A percentile compares a stretch with the other conserved stretches of the same genome.
These are phyloP conservation scores for Platycheirus rosarum DNA, from an alignment of 2,888 invertebrate genomes.

Conservation along the genomic window DNA sequence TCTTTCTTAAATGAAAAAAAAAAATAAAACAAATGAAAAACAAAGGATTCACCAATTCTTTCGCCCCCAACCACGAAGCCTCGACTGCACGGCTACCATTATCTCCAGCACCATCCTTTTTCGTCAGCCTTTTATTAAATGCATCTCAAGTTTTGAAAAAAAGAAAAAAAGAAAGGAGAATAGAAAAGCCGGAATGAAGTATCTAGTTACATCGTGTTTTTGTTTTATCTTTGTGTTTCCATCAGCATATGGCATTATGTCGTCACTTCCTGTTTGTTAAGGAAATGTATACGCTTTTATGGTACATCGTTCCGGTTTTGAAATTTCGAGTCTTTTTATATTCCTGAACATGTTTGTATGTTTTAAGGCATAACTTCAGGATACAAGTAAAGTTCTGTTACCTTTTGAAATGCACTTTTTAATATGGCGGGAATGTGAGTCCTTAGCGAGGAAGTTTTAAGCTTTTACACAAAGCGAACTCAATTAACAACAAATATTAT, in stretches of 20 bases:
- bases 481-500: too few species aligned
- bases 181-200: not conserved
- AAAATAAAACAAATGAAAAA: slow-evolving; percentile 5
- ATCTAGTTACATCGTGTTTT: slow-evolving; percentile 49
- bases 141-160: slow-evolving; percentile 49
- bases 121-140: slow-evolving; percentile 43
- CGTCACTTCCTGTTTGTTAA: slow-evolving; percentile 68
- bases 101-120: slow-evolving; percentile 6
- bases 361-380: too few species aligned
- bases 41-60: slow-evolving; percentile 12
- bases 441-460: too few species aligned
- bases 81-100: not conserved
- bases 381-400: too few species aligned
- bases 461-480: too few species aligned
- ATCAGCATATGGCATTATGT: slow-evolving; percentile 47
- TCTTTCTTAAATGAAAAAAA: slow-evolving; percentile 9
- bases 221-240: slow-evolving; percentile 32
- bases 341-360: too few species aligned
- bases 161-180: not conserved
- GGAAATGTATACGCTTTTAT: slow-evolving; percentile 31
- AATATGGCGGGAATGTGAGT: too few species aligned
- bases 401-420: too few species aligned
- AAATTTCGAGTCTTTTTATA: too few species aligned
- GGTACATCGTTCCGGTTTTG: not conserved
- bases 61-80: not conserved